Base-by-base conservation (phyloP, 2,888 invertebrate genomes). In the Cacoxenus indagator region DNA sequence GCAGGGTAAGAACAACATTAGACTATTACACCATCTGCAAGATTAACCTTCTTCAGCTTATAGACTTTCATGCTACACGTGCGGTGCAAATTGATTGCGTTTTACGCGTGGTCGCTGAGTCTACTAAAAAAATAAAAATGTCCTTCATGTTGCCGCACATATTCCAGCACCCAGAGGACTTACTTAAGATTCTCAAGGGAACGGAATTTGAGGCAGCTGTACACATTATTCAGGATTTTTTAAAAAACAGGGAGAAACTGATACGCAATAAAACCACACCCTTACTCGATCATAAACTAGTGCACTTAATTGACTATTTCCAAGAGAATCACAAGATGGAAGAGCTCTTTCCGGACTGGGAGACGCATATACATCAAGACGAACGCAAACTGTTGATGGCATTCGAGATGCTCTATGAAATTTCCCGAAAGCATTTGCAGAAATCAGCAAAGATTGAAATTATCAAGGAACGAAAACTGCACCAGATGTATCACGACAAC, bases 361-460 rank as follows among this genome's bases (percentile, higher is more conserved):
- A 74, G 2, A 70, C 72, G 1, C n/a, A 45, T 0, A 29, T 79
- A 0, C 69, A 65, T 0, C 11, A 14, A 0, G 65, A 72, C 0
- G 78, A 80, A 17, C 68, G 54, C 6, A 70, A 73, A 17, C 9
- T 81, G 0, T 1, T 80, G 5, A 57, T 45, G 0, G 74, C 76
- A 4, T 75, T 77, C 4, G 70, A 76, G 2, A 70, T 67, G 3
- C 70, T 80, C 0, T 24, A 69, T 0, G 64, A 61, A 0, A 77
- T 75, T 2, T 76, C 80, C 22, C 24, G 66, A 1, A 68, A 72
- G 1, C 80, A 81, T 22, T 45, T 80, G 5, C 17, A 61, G 1
- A 76, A 82, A 5, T 76, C 77, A 0, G 73, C 80, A 4, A 69
- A 73, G 4, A 69, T 69, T 4, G 80, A 82, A 64, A 71, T 80